phyloP scores from a whole-genome alignment of 2,888 invertebrate species.

The Capitulum mitella region DNA sequence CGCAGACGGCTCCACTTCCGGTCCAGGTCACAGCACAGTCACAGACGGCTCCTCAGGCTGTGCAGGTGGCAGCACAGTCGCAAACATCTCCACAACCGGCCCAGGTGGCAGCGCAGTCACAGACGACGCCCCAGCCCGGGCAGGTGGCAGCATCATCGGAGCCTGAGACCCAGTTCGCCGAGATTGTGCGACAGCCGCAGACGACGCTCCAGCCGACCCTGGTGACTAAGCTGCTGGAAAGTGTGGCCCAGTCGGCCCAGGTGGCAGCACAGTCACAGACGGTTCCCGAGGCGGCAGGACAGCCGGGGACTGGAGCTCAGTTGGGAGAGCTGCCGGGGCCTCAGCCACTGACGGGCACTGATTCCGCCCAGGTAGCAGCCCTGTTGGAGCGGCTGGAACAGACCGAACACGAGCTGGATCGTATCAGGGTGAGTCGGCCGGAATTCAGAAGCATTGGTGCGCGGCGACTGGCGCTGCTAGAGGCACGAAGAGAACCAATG shows the following conservation, averaged over 20 bases:
- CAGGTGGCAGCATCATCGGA: not conserved
- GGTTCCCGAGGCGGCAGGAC: too few relatives aligned
- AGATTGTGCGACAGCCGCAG: too few relatives aligned
- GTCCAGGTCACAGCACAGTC: not conserved
- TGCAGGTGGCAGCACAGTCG: not conserved
- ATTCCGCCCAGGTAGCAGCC: slow-evolving; percentile 42
- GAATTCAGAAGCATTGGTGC: too few relatives aligned
- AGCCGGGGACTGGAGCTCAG: too few relatives aligned
- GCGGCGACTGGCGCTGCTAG: too few relatives aligned
- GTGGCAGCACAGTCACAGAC: not conserved
- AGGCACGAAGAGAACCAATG: too few relatives aligned
- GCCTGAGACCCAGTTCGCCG: too few relatives aligned
- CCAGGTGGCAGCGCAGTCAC: not conserved
- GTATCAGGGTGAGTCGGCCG: not conserved
- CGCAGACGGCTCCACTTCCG: not conserved
- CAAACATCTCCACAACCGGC: not conserved
- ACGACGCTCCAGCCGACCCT: too few relatives aligned
- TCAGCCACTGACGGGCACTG: too few relatives aligned
- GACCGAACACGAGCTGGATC: not conserved
- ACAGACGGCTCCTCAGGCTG: slow-evolving; percentile 51
- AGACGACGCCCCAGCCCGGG: not conserved
- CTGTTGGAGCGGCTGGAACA: slow-evolving; percentile 57
- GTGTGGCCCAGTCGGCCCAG: not conserved
- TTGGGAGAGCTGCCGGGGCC: too few relatives aligned
- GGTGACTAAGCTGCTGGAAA: too few relatives aligned